These are phyloP conservation scores for Brachyhypopomus occidentalis DNA, from an alignment of 2,113 vertebrate genomes.

Conservation along the genomic window DNA sequence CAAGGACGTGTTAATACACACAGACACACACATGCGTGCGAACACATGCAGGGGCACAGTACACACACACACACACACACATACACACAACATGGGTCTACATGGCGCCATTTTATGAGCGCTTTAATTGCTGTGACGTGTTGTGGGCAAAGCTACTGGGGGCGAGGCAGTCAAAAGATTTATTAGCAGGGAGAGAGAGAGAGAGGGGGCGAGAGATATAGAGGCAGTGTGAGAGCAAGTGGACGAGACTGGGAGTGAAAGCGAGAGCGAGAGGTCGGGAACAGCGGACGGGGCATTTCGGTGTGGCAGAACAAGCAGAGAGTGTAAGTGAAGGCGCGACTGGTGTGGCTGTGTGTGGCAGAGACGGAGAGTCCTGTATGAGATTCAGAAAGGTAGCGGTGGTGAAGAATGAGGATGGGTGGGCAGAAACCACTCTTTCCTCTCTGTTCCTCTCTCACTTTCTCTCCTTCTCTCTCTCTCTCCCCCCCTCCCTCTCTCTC, in stretches of 20 bases:
- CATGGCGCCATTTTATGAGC: conserved; percentile 57
- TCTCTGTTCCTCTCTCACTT: background rate
- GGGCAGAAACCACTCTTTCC: too few species aligned
- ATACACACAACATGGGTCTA: conserved; percentile 42
- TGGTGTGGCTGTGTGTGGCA: too few species aligned
- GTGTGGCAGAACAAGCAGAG: too few species aligned
- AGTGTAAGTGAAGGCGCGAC: too few species aligned
- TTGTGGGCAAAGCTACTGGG: conserved; percentile 37
- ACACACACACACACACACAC: conserved; percentile 23
- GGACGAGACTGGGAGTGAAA: background rate
- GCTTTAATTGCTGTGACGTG: conserved; percentile 58
- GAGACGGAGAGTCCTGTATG: too few species aligned
- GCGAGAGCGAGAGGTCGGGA: background rate
- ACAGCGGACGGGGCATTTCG: too few species aligned
- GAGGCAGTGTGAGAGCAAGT: background rate
- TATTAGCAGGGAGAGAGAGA: conserved; percentile 47
- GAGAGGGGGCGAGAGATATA: background rate
- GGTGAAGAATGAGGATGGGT: too few species aligned
- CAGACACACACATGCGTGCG: conserved; percentile 35
- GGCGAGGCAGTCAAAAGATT: conserved; percentile 48
- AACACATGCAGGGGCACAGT: conserved; percentile 16
- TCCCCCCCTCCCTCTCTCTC: too few species aligned
- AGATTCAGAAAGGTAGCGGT: too few species aligned
- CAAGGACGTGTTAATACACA: conserved; percentile 54
- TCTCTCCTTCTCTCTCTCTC: background rate